Percentiles rank a stretch among this genome's conserved stretches.
Conservation (phyloP, 2,113 vertebrate species). For the Calyptomena viridis region DNA sequence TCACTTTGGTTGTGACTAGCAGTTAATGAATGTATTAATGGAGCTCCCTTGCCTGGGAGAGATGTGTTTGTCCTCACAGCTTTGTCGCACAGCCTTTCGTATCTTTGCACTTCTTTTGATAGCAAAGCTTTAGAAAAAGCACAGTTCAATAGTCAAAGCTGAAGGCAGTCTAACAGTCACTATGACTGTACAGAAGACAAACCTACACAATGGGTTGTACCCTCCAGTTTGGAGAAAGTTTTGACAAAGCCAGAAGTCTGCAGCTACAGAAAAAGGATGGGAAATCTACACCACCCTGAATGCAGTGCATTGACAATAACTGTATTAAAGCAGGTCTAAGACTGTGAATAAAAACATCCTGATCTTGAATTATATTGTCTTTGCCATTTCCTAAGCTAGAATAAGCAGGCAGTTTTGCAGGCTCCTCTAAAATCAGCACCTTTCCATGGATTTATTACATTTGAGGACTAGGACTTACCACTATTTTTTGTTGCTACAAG, state of each 20-base stretch:
- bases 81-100: not conserved
- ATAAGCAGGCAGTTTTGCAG: not conserved
- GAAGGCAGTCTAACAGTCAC: not conserved
- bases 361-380: not conserved
- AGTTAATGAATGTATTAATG: not conserved
- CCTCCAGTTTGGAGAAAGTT: not conserved
- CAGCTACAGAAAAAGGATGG: not conserved
- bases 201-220: not conserved
- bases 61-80: not conserved
- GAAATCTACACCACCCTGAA: not conserved
- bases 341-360: not conserved
- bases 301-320: not conserved
- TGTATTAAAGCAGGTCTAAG: not conserved
- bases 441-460: not conserved
- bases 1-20: not conserved
- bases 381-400: not conserved
- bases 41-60: not conserved
- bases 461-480: not conserved
- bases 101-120: not conserved
- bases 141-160: not conserved
- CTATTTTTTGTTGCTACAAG: not conserved
- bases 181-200: not conserved
- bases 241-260: not conserved
- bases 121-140: not conserved
- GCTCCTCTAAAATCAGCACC: not conserved